These are phyloP conservation scores for Trichoplax adhaerens DNA, from an alignment of 37 sponge, comb jelly and placozoan species.

Conservation along the genomic window DNA sequence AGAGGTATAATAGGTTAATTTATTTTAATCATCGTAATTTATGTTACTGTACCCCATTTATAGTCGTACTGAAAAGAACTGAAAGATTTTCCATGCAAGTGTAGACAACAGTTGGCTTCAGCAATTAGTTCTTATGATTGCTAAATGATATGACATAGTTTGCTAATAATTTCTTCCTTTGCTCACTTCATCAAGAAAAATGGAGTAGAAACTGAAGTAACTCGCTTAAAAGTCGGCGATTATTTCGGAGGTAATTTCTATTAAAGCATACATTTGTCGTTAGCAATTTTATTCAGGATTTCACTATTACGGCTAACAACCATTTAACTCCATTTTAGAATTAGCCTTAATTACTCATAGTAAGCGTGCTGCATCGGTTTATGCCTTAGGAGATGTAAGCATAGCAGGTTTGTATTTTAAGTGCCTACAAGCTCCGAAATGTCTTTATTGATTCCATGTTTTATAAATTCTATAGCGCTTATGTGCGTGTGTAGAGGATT, in stretches of 20 bases:
- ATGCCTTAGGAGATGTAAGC: constrained; percentile 54
- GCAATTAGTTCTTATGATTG: too few species aligned
- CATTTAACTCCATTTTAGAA: constrained; percentile 28
- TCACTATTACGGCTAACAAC: not conserved
- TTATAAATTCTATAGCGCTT: too few species aligned
- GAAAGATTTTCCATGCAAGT: too few species aligned
- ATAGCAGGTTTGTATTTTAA: constrained; percentile 54
- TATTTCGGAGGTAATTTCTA: constrained; percentile 81
- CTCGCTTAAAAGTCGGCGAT: constrained; percentile 39
- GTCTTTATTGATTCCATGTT: too few species aligned
- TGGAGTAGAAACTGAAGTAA: constrained; percentile 26
- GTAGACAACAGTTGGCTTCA: too few species aligned
- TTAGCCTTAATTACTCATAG: constrained; percentile 77
- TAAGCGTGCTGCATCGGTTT: constrained; percentile 71
- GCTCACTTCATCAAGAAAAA: constrained; percentile 10
- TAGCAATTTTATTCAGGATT: not conserved
- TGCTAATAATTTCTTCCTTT: not conserved
- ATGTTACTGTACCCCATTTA: too few species aligned
- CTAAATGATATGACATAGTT: too few species aligned
- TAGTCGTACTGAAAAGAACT: too few species aligned
- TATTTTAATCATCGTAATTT: constrained; percentile 34
- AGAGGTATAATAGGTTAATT: constrained; percentile 38
- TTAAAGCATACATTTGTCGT: too few species aligned
- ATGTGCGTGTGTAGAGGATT: too few species aligned
- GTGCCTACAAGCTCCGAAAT: not conserved